Base-by-base conservation (phyloP, 2,888 invertebrate species). In the Trilocha varians region DNA sequence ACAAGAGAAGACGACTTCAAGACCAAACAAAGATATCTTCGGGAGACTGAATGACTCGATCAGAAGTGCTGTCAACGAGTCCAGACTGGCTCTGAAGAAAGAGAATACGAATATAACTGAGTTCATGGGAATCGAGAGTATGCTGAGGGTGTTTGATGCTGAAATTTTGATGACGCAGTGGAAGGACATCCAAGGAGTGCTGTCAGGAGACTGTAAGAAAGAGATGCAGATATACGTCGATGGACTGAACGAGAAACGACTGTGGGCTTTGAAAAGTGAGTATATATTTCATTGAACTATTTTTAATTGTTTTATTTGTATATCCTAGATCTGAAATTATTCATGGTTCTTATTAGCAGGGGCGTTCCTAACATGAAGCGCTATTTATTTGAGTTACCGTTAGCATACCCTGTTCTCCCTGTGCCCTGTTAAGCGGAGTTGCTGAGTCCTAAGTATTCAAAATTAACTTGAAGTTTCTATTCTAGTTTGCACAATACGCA, bases 231-330 rank as follows among this genome's bases (percentile, higher is more conserved):
- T 73, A 32, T 92, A 90, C 61, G 79, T 92, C 34, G 75, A 82
- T 9, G 90, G 89, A 1, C 73, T 92, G 32, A 63, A 68, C 42
- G 78, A 82, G 37, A 88, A 88, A 40, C 79, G 87, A 40, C 78
- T 88, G 8, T 92, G 92, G 92, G 92, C 92, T 5, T 83, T 91
- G 36, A 91, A 91, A 73, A 90, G 92, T 92, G 72, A 91, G 91
- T 89, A 25, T 34, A n/a, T 46, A 48, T 48, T 52, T 49, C 34
- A 42, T 25, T 3, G 11, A 25, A 25, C 25, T 25, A 5, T 9
- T 11, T 5, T 9, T 25, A 18, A 18, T 18, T 9, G 5, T n/a
- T n/a, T n/a, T n/a, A n/a, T n/a, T n/a, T n/a, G n/a, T n/a, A n/a
- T n/a, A n/a, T n/a, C n/a, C n/a, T n/a, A n/a, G n/a, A n/a, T n/a